Percentiles rank a stretch among this genome's conserved stretches.
phyloP scores from a whole-genome alignment of 2,113 vertebrate genomes.

The Pelodiscus sinensis region DNA sequence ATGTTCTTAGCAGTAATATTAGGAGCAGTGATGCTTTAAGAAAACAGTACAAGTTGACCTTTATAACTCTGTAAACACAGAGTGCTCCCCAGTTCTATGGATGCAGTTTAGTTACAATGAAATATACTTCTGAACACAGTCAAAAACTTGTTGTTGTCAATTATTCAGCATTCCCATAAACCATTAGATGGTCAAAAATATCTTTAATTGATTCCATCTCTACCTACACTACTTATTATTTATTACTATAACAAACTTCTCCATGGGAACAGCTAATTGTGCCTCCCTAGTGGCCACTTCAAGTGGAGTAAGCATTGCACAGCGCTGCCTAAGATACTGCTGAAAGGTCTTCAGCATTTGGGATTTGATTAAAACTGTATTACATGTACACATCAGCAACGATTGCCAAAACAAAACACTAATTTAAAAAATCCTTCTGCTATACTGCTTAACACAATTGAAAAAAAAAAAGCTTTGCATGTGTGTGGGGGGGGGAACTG shows the following conservation, averaged over 20 bases:
- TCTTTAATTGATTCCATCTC: conserved; percentile 95
- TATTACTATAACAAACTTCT: conserved; percentile 93
- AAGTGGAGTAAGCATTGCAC: conserved; percentile 86
- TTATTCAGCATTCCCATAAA: conserved; percentile 85
- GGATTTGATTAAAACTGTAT: conserved; percentile 85
- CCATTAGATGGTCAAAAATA: conserved; percentile 89
- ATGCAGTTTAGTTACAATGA: conserved; percentile 72
- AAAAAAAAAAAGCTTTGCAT: conserved; percentile 33
- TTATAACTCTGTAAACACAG: not conserved
- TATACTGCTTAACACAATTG: conserved; percentile 73
- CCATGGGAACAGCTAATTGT: conserved; percentile 96
- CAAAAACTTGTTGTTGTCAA: conserved; percentile 77
- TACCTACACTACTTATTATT: conserved; percentile 92
- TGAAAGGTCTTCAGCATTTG: conserved; percentile 83
- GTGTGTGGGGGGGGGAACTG: not conserved
- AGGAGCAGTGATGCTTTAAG: conserved; percentile 40
- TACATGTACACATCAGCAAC: conserved; percentile 78
- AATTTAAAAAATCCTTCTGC: conserved; percentile 74
- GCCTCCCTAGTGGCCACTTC: conserved; percentile 90
- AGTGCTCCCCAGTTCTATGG: conserved; percentile 37
- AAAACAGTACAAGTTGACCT: conserved; percentile 51
- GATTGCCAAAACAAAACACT: conserved; percentile 79
- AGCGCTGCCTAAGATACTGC: conserved; percentile 79
- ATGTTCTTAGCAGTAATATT: not conserved
- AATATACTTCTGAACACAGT: conserved; percentile 58